Evolutionary conservation across 2,797 vertebrate species (phyloP).

Genomic region (Sandelia bainsii): DNA sequence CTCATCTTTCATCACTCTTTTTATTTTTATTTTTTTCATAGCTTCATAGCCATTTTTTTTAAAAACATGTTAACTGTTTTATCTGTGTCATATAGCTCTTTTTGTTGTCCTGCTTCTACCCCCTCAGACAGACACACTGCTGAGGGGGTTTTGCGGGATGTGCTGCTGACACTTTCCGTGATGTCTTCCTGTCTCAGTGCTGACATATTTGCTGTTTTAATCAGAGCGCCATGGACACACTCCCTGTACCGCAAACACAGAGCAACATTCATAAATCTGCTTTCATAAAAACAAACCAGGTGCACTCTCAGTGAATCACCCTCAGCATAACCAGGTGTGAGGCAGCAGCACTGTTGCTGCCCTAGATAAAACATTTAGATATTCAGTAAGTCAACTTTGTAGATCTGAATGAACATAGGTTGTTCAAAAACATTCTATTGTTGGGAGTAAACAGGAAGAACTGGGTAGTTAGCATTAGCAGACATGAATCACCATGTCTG

Average conservation of each 20-base stretch:
- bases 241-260: conserved; percentile 32
- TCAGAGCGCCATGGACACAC: conserved; percentile 21
- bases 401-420: neutral
- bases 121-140: neutral
- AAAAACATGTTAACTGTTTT: neutral
- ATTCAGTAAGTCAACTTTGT: neutral
- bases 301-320: conserved; percentile 59
- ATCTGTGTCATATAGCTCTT: neutral
- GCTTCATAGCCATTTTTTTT: conserved; percentile 2
- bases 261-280: conserved; percentile 49
- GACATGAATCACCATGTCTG: neutral
- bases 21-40: conserved; percentile 10
- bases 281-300: conserved; percentile 61
- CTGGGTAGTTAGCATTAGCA: neutral
- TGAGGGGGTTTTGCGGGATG: no score
- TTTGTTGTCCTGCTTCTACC: neutral
- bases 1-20: conserved; percentile 36
- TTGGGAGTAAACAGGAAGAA: neutral
- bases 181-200: conserved; percentile 24
- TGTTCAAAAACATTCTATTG: neutral
- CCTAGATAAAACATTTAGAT: conserved; percentile 3
- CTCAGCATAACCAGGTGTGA: conserved; percentile 53
- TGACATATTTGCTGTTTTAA: conserved; percentile 49
- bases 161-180: conserved; percentile 37
- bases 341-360: neutral